Conservation (phyloP, 2,113 vertebrate genomes). For the Emberiza fucata region DNA sequence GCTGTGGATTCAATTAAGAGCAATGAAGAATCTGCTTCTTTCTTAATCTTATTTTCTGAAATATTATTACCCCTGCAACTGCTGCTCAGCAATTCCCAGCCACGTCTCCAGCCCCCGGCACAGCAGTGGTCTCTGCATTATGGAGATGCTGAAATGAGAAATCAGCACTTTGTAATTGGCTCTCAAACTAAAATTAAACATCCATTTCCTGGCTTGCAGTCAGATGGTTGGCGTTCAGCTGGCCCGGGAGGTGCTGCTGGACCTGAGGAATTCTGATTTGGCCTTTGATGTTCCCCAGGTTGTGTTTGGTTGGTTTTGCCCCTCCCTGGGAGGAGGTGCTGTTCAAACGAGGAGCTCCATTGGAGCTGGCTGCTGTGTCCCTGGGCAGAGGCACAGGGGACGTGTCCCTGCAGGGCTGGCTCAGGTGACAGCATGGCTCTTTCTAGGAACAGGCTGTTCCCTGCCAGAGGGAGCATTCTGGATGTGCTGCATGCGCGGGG, state of each 20-base stretch:
- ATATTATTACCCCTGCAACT: neutral
- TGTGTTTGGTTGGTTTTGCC: neutral
- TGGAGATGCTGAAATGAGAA: neutral
- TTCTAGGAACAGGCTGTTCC: neutral
- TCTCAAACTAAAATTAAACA: slow-evolving; percentile 21
- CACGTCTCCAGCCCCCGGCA: neutral
- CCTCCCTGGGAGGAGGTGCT: neutral
- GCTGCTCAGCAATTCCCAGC: neutral
- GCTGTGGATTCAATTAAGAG: neutral
- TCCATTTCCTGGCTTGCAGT: neutral
- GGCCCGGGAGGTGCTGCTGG: neutral
- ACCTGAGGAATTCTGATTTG: neutral
- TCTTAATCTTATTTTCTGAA: neutral
- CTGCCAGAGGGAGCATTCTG: neutral
- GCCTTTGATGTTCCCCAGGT: neutral
- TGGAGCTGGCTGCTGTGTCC: rapidly evolving
- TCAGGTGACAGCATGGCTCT: neutral
- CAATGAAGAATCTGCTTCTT: neutral
- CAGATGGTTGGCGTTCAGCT: neutral
- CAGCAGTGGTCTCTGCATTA: slow-evolving; percentile 11
- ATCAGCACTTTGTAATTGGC: slow-evolving; percentile 36
- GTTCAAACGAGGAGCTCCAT: neutral
- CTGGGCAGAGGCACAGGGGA: rapidly evolving
- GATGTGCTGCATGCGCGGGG: rapidly evolving
- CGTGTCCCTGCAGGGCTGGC: neutral